Evolutionary conservation across 2,888 invertebrate genomes (phyloP).

Genomic region (Noctua janthe): DNA sequence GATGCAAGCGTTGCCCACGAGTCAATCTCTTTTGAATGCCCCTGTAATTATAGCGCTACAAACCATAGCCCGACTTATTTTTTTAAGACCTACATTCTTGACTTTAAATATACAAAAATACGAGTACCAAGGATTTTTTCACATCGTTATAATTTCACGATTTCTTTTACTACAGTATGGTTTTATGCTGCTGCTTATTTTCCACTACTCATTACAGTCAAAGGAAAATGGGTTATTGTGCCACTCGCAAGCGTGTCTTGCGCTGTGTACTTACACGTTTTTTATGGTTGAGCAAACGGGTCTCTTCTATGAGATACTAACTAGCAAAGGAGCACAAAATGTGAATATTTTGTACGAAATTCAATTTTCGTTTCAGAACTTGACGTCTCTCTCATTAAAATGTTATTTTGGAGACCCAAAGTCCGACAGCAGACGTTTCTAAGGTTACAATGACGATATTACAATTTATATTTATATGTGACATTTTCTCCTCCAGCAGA

Average conservation of each 20-base stretch:
- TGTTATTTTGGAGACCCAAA: neutral
- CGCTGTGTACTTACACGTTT: slow-evolving; percentile 34
- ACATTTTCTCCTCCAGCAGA: neutral
- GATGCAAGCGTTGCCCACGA: neutral
- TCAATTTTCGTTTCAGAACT: neutral
- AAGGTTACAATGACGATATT: too few relatives aligned
- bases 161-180: neutral
- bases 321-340: slow-evolving; percentile 1
- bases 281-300: slow-evolving; percentile 14
- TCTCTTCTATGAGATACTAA: slow-evolving; percentile 1
- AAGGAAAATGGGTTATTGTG: slow-evolving; percentile 57
- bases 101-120: neutral
- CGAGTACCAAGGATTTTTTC: too few relatives aligned
- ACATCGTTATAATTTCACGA: neutral
- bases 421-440: neutral
- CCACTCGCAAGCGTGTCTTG: slow-evolving; percentile 37
- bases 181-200: slow-evolving; percentile 12
- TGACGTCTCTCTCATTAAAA: neutral
- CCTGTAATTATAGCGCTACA: neutral
- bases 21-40: neutral
- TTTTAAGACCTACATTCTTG: neutral
- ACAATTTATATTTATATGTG: neutral
- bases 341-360: neutral
- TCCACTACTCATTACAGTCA: slow-evolving; percentile 43
- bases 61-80: neutral